Conservation (phyloP, 2,888 invertebrate species). For the Apodemia duryi region DNA sequence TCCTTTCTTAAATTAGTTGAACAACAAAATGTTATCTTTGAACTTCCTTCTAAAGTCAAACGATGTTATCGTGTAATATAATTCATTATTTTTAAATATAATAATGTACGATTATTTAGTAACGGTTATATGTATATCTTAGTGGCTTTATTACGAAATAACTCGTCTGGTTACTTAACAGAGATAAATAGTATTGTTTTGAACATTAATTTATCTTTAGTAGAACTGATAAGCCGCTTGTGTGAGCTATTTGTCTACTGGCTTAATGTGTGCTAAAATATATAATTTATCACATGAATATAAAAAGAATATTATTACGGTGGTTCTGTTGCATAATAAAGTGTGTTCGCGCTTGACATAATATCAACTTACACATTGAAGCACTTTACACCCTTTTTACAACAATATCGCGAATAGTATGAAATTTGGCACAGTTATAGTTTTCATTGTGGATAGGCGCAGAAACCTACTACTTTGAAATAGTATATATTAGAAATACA, state of each 20-base stretch:
- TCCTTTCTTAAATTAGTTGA: no score
- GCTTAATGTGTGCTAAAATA: conserved; percentile 42
- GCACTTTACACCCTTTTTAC: no score
- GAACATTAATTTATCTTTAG: conserved; percentile 50
- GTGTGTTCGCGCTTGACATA: no score
- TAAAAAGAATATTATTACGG: background rate
- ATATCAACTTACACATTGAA: no score
- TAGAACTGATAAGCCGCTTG: conserved; percentile 51
- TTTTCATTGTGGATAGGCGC: no score
- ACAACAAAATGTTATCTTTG: no score
- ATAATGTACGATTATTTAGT: conserved; percentile 27
- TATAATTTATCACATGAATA: conserved; percentile 15
- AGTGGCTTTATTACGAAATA: conserved; percentile 43
- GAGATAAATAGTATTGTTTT: conserved; percentile 53
- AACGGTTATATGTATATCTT: conserved; percentile 26
- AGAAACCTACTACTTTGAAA: no score
- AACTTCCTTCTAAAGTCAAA: conserved; percentile 17
- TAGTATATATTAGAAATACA: no score
- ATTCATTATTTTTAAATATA: conserved; percentile 35
- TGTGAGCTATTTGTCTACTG: conserved; percentile 56
- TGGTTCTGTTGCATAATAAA: no score
- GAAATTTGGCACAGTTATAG: no score
- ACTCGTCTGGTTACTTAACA: conserved; percentile 43
- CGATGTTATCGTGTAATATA: conserved; percentile 34
- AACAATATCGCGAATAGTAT: no score